phyloP scores from a whole-genome alignment of 2,888 invertebrate genomes.

The Euphydryas editha region DNA sequence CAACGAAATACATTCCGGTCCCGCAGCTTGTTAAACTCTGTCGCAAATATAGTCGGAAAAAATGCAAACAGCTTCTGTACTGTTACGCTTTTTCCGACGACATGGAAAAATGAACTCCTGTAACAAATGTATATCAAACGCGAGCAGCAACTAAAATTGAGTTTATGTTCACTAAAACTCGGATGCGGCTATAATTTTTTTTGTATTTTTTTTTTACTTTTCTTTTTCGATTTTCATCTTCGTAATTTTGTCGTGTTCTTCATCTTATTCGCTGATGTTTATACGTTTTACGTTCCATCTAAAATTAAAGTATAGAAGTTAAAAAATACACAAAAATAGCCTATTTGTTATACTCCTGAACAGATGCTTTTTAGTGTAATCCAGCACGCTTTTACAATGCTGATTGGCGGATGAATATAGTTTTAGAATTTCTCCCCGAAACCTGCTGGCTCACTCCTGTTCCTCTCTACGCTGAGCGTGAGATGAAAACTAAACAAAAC shows the following conservation, averaged over 20 bases:
- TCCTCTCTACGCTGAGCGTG: too few species aligned
- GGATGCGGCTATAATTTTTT: not conserved
- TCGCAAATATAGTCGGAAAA: slow-evolving; percentile 5
- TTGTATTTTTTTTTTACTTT: not conserved
- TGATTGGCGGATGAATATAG: too few species aligned
- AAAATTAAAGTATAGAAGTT: too few species aligned
- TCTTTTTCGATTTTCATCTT: not conserved
- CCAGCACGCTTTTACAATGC: too few species aligned
- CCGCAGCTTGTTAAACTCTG: slow-evolving; percentile 6
- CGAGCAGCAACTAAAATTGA: not conserved
- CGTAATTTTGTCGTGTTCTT: not conserved
- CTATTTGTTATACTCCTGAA: too few species aligned
- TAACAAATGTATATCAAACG: slow-evolving; percentile 31
- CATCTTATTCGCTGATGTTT: not conserved
- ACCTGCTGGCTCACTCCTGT: too few species aligned
- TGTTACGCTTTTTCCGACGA: not conserved
- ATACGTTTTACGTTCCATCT: too few species aligned
- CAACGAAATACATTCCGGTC: not conserved
- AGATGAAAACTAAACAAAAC: too few species aligned
- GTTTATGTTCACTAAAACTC: not conserved
- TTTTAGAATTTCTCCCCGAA: too few species aligned
- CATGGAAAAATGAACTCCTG: slow-evolving; percentile 17
- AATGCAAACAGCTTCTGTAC: slow-evolving; percentile 7
- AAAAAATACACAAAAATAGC: too few species aligned
- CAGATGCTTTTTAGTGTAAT: too few species aligned